Evolutionary conservation across 1,140 invertebrate species (phyloP).

Genomic region (Drosophila teissieri): DNA sequence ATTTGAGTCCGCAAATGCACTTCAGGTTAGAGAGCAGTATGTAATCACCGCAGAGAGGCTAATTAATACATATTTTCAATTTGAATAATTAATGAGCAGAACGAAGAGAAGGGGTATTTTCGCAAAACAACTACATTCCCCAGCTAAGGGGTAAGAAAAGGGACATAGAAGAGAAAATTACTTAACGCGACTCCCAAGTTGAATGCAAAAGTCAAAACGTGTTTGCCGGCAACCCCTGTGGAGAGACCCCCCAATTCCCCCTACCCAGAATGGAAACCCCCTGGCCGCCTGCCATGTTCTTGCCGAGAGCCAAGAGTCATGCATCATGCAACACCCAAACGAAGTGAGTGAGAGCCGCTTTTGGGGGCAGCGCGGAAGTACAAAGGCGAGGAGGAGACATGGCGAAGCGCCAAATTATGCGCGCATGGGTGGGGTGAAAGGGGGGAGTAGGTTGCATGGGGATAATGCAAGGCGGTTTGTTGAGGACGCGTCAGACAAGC

Average conservation of each 20-base stretch:
- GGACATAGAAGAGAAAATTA: conserved; percentile 38
- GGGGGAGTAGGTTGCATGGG: conserved; percentile 1
- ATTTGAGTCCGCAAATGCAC: background rate
- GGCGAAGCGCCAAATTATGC: conserved; percentile 82
- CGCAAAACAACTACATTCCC: conserved; percentile 8
- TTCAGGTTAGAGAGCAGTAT: background rate
- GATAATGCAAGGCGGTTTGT: conserved; percentile 10
- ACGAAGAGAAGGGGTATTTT: background rate
- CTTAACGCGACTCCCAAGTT: conserved; percentile 46
- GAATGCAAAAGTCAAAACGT: conserved; percentile 60
- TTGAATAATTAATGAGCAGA: conserved; percentile 36
- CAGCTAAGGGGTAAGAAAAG: conserved; percentile 18
- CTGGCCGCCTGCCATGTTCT: conserved; percentile 9
- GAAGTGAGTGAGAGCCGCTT: conserved; percentile 43
- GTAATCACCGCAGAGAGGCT: conserved; percentile 23
- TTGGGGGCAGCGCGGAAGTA: conserved; percentile 30
- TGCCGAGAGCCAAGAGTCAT: conserved; percentile 44
- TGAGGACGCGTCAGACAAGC: conserved; percentile 52
- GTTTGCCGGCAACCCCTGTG: conserved; percentile 58
- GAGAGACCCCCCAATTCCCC: conserved; percentile 1
- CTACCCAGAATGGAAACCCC: conserved; percentile 6
- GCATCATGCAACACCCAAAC: conserved; percentile 71
- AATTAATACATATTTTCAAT: conserved; percentile 47
- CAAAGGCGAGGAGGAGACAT: conserved; percentile 65
- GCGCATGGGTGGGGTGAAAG: conserved; percentile 56